Conservation (phyloP, 2,888 invertebrate species). For the Perdita meconis region DNA sequence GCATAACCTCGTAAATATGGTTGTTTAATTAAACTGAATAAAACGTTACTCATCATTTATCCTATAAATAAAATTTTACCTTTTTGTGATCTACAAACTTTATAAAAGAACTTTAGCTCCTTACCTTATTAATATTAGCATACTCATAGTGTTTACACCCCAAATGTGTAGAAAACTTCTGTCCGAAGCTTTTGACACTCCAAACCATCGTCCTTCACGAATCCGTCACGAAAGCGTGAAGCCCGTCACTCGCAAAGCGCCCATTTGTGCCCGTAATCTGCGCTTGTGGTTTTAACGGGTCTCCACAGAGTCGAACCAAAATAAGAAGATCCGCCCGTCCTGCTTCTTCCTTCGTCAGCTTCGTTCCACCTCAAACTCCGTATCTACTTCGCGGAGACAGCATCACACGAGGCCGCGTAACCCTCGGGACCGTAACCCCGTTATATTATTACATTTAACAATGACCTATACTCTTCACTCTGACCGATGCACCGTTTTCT, state of each 20-base stretch:
- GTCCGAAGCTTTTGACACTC: neutral
- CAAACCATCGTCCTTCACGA: neutral
- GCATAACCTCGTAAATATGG: too few relatives aligned
- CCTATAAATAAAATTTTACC: too few relatives aligned
- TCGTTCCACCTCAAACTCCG: constrained; percentile 12
- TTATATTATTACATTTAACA: constrained; percentile 77
- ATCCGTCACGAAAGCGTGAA: neutral
- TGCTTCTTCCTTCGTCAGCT: constrained; percentile 18
- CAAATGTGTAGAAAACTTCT: neutral
- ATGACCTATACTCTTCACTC: constrained; percentile 61
- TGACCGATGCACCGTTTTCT: constrained; percentile 51
- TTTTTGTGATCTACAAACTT: too few relatives aligned
- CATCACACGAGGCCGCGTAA: constrained; percentile 55
- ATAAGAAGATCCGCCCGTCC: constrained; percentile 52
- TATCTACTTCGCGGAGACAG: constrained; percentile 43
- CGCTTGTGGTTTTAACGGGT: constrained; percentile 51
- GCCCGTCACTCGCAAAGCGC: neutral
- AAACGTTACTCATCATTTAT: too few relatives aligned
- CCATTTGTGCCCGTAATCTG: constrained; percentile 18
- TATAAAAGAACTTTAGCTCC: too few relatives aligned
- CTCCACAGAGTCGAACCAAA: constrained; percentile 38
- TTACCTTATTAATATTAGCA: too few relatives aligned
- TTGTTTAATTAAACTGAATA: too few relatives aligned
- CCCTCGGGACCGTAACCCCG: constrained; percentile 75
- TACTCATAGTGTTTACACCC: too few relatives aligned